Base-by-base conservation (phyloP, 2,797 vertebrate genomes). In the Poeciliopsis infans region DNA sequence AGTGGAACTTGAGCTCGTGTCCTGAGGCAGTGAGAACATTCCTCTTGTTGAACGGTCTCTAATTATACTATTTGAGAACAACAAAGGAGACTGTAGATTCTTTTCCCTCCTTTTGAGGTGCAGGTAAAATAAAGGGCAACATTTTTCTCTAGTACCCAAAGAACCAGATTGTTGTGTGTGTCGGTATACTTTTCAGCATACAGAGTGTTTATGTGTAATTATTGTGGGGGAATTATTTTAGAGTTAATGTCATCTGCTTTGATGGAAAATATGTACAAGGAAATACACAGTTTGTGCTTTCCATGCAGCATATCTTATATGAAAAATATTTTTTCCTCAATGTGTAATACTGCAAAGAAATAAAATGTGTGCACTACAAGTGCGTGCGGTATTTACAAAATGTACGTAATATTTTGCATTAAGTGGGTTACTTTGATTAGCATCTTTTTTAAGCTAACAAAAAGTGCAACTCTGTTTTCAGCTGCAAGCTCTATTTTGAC, bases 1-100 rank as follows among this genome's bases (percentile, higher is more conserved):
- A 93, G 93, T 83, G 91, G 87, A 96, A 94, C 93, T 93, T 94
- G 93, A 94, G 94, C 96, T 85, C 16, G 82, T 93, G 91, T 89
- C 93, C 90, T 78, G 77, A 88, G 93, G 90, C 92, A 84, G 88
- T 90, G 87, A 90, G 92, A 90, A 92, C 91, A 91, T 91, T 92
- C 88, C 90, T 82, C 90, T 92, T 91, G 93, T 92, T 89, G 87
- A 93, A 88, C 70, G 28, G 84, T 92, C 87, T 90, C 83, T 93
- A 94, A 93, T 94, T 92, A 92, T 85, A 79, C 86, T 80, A 77
- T 83, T 86, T 88, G 88, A 89, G 85, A 87, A 86, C 86, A 83
- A 93, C 79, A 84, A 92, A 92, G 87, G 84, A 86, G 86, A 82
- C 83, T 84, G 80, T 87, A 72, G 88, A 89, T 79, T 82, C 77